A percentile compares a stretch with the other conserved stretches of the same genome.
phyloP scores from a whole-genome alignment of 2,797 vertebrate species.

The Rhincodon typus region DNA sequence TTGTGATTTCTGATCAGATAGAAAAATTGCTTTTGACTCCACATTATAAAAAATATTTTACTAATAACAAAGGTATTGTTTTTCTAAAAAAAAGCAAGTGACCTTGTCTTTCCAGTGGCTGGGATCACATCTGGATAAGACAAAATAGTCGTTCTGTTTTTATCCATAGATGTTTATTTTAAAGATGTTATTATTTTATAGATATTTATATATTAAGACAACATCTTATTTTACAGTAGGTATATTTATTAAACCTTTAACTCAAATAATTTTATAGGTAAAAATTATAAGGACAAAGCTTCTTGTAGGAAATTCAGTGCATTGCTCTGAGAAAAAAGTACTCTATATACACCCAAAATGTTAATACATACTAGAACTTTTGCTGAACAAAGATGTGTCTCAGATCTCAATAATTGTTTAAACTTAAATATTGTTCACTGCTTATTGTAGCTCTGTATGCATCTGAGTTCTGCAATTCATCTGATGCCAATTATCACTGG shows the following conservation, averaged over 20 bases:
- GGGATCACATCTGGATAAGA: not conserved
- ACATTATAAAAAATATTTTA: not conserved
- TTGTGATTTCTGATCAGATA: not conserved
- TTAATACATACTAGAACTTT: no score
- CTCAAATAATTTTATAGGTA: not conserved
- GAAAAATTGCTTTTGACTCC: not conserved
- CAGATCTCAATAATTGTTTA: no score
- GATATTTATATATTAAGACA: not conserved
- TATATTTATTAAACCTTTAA: not conserved
- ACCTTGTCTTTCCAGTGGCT: not conserved
- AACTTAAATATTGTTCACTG: no score
- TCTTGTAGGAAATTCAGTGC: not conserved
- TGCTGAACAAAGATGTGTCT: no score
- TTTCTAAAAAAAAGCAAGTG: not conserved
- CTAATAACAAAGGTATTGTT: not conserved
- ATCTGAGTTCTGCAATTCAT: no score
- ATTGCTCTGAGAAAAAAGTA: no score
- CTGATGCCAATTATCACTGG: no score
- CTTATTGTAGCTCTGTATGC: no score
- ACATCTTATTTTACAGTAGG: not conserved
- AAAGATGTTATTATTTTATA: not conserved
- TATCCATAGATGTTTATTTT: not conserved
- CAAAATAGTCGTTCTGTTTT: not conserved
- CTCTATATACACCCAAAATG: no score
- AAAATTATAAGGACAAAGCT: not conserved